phyloP scores from a whole-genome alignment of 2,797 vertebrate species.

The Selene dorsalis region DNA sequence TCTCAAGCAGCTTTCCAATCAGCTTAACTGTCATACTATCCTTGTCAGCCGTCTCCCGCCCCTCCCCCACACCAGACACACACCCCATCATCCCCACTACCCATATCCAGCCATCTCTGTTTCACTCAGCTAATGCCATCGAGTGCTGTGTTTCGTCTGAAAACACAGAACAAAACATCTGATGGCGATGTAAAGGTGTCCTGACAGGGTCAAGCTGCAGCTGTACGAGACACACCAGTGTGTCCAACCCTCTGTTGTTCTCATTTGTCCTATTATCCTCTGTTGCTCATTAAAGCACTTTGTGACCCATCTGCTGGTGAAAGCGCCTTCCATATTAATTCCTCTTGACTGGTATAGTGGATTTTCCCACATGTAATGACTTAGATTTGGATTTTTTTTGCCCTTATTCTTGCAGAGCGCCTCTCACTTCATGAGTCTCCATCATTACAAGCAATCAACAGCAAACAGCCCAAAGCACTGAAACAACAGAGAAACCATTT shows the following conservation, averaged over 20 bases:
- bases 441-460: slow-evolving; percentile 26
- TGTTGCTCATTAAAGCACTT: background rate
- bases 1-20: slow-evolving; percentile 76
- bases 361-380: background rate
- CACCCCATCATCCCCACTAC: slow-evolving; percentile 15
- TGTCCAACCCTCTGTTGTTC: background rate
- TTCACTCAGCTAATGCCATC: slow-evolving; percentile 37
- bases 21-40: slow-evolving; percentile 78
- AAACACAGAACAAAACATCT: slow-evolving; percentile 20
- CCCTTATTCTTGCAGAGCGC: background rate
- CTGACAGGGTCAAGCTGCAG: background rate
- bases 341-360: background rate
- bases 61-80: slow-evolving; percentile 23
- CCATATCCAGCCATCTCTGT: slow-evolving; percentile 18
- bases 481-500: background rate
- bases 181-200: background rate
- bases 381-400: background rate
- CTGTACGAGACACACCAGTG: background rate
- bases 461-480: slow-evolving; percentile 3
- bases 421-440: background rate
- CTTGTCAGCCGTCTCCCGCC: slow-evolving; percentile 39
- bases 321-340: background rate
- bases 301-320: background rate
- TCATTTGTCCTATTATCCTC: background rate
- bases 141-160: slow-evolving; percentile 1